Evolutionary conservation across 2,888 invertebrate species (phyloP).

Genomic region (Mimumesa dahlbomi): DNA sequence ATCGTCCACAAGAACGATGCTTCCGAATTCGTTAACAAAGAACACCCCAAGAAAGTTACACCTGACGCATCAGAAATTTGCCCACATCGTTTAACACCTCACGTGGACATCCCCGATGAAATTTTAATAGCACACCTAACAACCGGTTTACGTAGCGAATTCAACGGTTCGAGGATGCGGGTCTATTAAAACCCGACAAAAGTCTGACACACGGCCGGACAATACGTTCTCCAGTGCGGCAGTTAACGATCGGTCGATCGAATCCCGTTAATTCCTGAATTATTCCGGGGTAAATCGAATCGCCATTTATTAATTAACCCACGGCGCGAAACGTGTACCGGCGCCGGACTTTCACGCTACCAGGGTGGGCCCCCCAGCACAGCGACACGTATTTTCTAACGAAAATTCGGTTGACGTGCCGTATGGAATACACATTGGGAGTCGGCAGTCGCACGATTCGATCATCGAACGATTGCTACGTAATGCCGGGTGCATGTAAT

Average conservation of each 20-base stretch:
- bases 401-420: conserved; percentile 62
- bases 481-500: conserved; percentile 55
- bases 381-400: conserved; percentile 58
- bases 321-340: conserved; percentile 41
- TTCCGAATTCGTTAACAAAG: no score
- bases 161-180: no score
- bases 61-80: no score
- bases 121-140: neutral
- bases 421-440: conserved; percentile 58
- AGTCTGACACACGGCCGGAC: no score
- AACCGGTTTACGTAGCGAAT: neutral
- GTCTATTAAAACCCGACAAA: no score
- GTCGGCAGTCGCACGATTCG: conserved; percentile 61
- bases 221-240: neutral
- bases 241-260: conserved; percentile 46
- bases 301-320: conserved; percentile 63
- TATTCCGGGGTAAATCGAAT: conserved; percentile 59
- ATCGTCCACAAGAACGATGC: no score
- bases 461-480: conserved; percentile 55
- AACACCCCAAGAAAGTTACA: no score
- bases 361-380: conserved; percentile 14
- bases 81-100: no score
- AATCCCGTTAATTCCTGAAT: conserved; percentile 59
- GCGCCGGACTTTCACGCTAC: conserved; percentile 5
- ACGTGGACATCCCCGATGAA: no score